Conservation (phyloP, 2,113 vertebrate genomes). For the mouse (Mus musculus) region DNA sequence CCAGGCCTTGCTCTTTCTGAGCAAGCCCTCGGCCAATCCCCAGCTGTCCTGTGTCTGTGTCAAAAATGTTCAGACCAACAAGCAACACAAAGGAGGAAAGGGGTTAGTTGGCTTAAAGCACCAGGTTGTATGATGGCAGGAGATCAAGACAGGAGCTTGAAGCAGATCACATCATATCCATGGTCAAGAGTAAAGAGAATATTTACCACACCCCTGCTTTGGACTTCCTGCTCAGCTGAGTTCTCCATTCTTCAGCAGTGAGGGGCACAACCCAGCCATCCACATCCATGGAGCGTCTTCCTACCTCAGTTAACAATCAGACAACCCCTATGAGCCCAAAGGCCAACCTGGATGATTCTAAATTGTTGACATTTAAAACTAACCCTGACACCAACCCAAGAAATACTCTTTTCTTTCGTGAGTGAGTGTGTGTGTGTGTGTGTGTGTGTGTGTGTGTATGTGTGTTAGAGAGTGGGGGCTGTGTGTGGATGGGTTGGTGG, state of each 20-base stretch:
- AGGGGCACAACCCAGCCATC: background rate
- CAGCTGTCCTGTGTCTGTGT: background rate
- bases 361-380: background rate
- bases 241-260: too few relatives aligned
- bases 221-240: background rate
- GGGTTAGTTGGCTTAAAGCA: background rate
- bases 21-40: background rate
- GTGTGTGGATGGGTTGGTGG: too few relatives aligned
- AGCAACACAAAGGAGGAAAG: background rate
- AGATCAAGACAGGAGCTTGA: background rate
- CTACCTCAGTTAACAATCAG: background rate
- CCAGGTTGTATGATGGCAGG: background rate
- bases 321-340: background rate
- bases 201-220: fast-evolving
- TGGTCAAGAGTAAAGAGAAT: background rate
- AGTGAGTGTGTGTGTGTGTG: too few relatives aligned
- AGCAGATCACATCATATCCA: background rate
- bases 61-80: background rate
- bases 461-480: background rate
- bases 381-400: background rate
- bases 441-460: too few relatives aligned
- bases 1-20: background rate
- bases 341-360: background rate
- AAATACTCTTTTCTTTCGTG: background rate
- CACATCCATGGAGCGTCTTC: background rate